These are phyloP conservation scores for Rhinella marina DNA, from an alignment of 2,797 vertebrate species.

Conservation along the genomic window DNA sequence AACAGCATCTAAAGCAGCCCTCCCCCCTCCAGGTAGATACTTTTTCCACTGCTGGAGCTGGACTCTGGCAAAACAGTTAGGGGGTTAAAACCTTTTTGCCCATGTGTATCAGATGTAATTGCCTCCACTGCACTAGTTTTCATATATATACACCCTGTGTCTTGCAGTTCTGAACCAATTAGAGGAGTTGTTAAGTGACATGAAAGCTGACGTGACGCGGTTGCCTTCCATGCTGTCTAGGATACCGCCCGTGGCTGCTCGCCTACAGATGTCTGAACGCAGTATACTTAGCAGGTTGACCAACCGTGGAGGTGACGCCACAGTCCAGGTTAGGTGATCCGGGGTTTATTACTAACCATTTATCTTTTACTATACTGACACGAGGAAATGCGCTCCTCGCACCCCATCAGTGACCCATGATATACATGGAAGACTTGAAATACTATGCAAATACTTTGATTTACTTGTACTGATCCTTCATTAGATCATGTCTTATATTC, in stretches of 20 bases:
- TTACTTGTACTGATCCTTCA: not conserved
- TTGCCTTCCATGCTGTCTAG: slow-evolving; percentile 96
- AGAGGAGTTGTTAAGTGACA: slow-evolving; percentile 96
- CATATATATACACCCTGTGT: slow-evolving; percentile 11
- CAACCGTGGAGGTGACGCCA: slow-evolving; percentile 87
- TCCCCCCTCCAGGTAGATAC: not conserved
- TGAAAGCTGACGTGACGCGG: slow-evolving; percentile 97
- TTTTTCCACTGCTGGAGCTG: too few relatives aligned
- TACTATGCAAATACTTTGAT: not conserved
- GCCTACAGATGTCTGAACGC: slow-evolving; percentile 96
- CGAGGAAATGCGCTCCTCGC: not conserved
- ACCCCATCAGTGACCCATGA: not conserved
- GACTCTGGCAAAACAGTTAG: too few relatives aligned
- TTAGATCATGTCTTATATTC: not conserved
- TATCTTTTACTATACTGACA: not conserved
- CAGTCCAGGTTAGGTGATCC: slow-evolving; percentile 71
- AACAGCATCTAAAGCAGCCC: too few relatives aligned
- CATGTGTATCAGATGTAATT: not conserved
- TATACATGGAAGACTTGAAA: not conserved
- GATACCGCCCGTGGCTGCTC: slow-evolving; percentile 92
- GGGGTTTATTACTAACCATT: not conserved
- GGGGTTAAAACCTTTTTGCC: too few relatives aligned
- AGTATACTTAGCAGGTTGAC: slow-evolving; percentile 97
- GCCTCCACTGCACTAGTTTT: not conserved
- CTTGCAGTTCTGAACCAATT: slow-evolving; percentile 94